These are phyloP conservation scores for Melanostoma mellinum DNA, from an alignment of 2,888 invertebrate genomes.

Conservation along the genomic window DNA sequence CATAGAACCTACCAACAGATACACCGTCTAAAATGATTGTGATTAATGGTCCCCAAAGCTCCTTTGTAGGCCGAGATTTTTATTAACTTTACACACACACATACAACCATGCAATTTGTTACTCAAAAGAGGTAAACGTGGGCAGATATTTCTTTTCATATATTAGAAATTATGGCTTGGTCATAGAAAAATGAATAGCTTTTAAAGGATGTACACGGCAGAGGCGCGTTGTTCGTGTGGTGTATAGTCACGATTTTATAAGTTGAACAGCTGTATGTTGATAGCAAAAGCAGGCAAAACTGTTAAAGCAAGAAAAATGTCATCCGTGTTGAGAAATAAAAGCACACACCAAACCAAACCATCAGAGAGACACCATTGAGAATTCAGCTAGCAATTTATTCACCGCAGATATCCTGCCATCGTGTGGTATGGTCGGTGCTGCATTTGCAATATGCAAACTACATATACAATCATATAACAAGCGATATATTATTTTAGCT, in stretches of 20 bases:
- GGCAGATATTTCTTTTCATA: constrained; percentile 14
- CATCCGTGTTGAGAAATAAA: constrained; percentile 40
- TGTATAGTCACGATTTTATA: constrained; percentile 56
- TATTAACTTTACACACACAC: constrained; percentile 58
- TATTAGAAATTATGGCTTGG: constrained; percentile 63
- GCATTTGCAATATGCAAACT: constrained; percentile 65
- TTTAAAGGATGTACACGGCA: constrained; percentile 8
- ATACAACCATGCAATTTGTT: constrained; percentile 27
- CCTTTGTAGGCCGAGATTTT: constrained; percentile 55
- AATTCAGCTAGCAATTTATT: constrained; percentile 71
- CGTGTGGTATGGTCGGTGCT: constrained; percentile 38
- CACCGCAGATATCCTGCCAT: constrained; percentile 62
- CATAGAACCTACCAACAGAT: constrained; percentile 8
- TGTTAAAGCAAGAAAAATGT: constrained; percentile 51
- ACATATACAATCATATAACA: constrained; percentile 46
- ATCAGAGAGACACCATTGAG: constrained; percentile 42
- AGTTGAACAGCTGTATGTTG: constrained; percentile 20
- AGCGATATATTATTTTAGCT: constrained; percentile 44
- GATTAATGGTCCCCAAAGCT: constrained; percentile 63
- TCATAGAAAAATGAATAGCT: constrained; percentile 33
- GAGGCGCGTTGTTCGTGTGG: not conserved
- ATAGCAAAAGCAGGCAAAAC: constrained; percentile 2
- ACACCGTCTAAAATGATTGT: constrained; percentile 53
- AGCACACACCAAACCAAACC: constrained; percentile 3
- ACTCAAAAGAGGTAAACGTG: not conserved